Evolutionary conservation across 1,140 invertebrate species (phyloP), one percentile per base, ranked within the genome.

Genomic region (Frieseomelitta varia): DNA sequence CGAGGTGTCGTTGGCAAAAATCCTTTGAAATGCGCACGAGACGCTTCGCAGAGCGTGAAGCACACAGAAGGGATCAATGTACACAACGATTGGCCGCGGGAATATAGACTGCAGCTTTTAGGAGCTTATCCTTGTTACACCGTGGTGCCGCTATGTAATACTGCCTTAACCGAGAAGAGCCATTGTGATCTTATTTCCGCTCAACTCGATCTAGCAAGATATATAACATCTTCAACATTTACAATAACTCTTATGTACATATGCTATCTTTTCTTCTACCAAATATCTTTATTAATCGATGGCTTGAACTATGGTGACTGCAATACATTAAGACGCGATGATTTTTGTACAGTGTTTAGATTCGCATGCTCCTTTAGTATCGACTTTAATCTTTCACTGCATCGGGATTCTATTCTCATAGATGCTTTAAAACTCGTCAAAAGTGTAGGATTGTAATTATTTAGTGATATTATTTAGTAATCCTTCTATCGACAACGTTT

Each of bases 51-150:
- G 55, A 88, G 75, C 85, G 85, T 56, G 72, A 81, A 88, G 65
- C 51, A 85, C 47, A 65, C 65, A 58, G 39, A 75, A 84, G 72
- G 68, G 67, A 88, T 88, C 72, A 63, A 84, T 85, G 58, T 81
- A 67, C 55, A 61, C 51, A 82, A 79, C 87, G 69, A 68, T 67
- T 72, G 78, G 72, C 65, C 79, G 61, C 77, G 53, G 34, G 65
- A 79, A 86, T 82, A 86, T 82, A 86, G 90, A 88, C 71, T 58
- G 67, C 39, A 71, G 79, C 85, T 89, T 88, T 85, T 88, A 75
- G 79, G 21, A 86, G 84, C 82, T 90, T 89, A 88, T 90, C 86
- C 87, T 84, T 67, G 65, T 90, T 78, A 87, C 83, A 85, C 74
- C 39, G 65, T 69, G 74, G 19, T 81, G 88, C 73, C 72, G 83